These are phyloP conservation scores for Odontomachus brunneus DNA, from an alignment of 1,140 invertebrate species.

Conservation along the genomic window DNA sequence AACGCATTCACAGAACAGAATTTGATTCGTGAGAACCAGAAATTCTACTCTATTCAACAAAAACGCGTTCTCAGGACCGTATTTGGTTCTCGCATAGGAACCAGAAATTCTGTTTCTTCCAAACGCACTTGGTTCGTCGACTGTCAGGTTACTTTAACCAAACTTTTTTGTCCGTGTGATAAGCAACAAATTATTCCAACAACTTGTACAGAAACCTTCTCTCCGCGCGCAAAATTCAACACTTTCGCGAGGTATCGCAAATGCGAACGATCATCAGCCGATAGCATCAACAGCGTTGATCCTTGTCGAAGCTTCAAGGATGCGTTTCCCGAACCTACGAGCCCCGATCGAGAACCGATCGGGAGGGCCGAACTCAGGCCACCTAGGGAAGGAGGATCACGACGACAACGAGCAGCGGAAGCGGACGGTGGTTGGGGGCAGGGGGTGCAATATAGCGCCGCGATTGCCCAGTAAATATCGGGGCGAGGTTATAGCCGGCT, in stretches of 20 bases:
- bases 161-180: too few species aligned
- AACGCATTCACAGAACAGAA: too few species aligned
- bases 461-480: slow-evolving; percentile 85
- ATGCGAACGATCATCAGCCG: neutral
- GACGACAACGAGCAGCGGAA: slow-evolving; percentile 19
- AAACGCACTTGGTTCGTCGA: too few species aligned
- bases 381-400: slow-evolving; percentile 33
- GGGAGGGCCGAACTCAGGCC: slow-evolving; percentile 25
- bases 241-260: neutral
- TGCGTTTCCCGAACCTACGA: neutral
- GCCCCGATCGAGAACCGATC: slow-evolving; percentile 68
- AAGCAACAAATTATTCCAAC: too few species aligned
- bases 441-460: slow-evolving; percentile 77
- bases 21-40: too few species aligned
- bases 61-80: too few species aligned
- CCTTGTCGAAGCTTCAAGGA: neutral
- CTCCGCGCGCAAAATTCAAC: neutral
- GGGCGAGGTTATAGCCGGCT: slow-evolving; percentile 82
- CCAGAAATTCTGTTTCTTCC: too few species aligned
- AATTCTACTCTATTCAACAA: too few species aligned
- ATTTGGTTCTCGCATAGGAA: too few species aligned
- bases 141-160: too few species aligned
- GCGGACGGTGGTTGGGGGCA: neutral
- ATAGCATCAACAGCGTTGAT: too few species aligned
- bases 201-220: too few species aligned